Percentiles rank a stretch among this genome's conserved stretches.
Evolutionary conservation across 2,797 vertebrate species (phyloP).

Genomic region (Centropyge bicolor): DNA sequence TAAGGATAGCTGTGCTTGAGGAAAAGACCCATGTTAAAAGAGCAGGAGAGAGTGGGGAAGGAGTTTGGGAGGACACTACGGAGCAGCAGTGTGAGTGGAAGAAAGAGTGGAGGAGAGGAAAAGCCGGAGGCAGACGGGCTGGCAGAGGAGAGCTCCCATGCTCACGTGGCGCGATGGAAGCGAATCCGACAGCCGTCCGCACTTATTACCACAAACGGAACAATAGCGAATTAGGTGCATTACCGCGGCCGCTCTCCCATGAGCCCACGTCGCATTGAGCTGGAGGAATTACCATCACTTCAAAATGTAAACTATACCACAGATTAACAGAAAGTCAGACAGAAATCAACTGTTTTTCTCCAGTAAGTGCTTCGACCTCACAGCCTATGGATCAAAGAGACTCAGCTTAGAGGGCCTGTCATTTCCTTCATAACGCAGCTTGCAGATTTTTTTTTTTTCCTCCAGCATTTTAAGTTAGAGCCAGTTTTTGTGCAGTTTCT

Average conservation of each 20-base stretch:
- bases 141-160: constrained; percentile 64
- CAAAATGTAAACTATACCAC: constrained; percentile 73
- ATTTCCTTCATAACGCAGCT: constrained; percentile 5
- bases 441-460: background rate
- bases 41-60: constrained; percentile 30
- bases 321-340: constrained; percentile 68
- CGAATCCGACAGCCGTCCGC: constrained; percentile 84
- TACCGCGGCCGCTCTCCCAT: constrained; percentile 72
- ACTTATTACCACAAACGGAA: constrained; percentile 84
- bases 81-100: constrained; percentile 51
- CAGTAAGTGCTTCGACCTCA: constrained; percentile 48
- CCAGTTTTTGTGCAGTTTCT: constrained; percentile 24
- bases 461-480: constrained; percentile 18
- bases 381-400: constrained; percentile 53
- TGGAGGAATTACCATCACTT: constrained; percentile 78
- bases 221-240: constrained; percentile 83
- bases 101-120: constrained; percentile 60
- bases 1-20: constrained; percentile 68
- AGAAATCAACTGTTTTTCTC: constrained; percentile 62
- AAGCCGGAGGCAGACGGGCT: constrained; percentile 72
- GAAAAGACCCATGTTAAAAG: constrained; percentile 41
- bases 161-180: constrained; percentile 79
- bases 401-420: constrained; percentile 39
- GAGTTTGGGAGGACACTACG: constrained; percentile 49
- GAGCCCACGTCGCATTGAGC: constrained; percentile 74